Evolutionary conservation across 1,140 invertebrate species (phyloP).

Genomic region (Lycorma delicatula): DNA sequence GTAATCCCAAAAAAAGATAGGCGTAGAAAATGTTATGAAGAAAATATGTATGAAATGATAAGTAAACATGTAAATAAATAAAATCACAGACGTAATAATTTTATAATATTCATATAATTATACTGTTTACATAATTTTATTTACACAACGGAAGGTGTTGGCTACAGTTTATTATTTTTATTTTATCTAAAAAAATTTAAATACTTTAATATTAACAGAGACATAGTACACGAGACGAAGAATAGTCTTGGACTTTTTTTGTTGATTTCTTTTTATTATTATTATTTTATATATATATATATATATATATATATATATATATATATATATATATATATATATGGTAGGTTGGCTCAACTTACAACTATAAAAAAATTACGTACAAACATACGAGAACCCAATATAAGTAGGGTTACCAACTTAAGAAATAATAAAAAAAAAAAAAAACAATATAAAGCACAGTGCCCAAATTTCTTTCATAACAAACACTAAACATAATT

Average conservation of each 20-base stretch:
- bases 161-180: neutral
- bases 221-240: slow-evolving; percentile 1
- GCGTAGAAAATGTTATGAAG: too few relatives aligned
- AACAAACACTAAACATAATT: too few relatives aligned
- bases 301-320: too few relatives aligned
- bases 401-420: neutral
- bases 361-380: neutral
- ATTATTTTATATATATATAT: too few relatives aligned
- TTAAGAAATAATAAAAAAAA: slow-evolving; percentile 1
- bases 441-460: slow-evolving; percentile 1
- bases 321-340: too few relatives aligned
- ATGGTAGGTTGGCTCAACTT: neutral
- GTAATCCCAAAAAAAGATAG: too few relatives aligned
- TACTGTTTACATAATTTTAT: slow-evolving; percentile 4
- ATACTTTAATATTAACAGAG: too few relatives aligned
- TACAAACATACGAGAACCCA: slow-evolving; percentile 5
- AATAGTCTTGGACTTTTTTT: slow-evolving; percentile 6
- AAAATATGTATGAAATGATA: too few relatives aligned
- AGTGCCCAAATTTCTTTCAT: neutral
- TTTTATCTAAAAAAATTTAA: too few relatives aligned
- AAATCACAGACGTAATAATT: too few relatives aligned
- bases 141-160: slow-evolving; percentile 1
- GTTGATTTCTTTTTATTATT: neutral
- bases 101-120: slow-evolving; percentile 7
- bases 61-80: too few relatives aligned